Evolutionary conservation across 2,888 invertebrate species (phyloP).

Genomic region (Trachelus tabidus): DNA sequence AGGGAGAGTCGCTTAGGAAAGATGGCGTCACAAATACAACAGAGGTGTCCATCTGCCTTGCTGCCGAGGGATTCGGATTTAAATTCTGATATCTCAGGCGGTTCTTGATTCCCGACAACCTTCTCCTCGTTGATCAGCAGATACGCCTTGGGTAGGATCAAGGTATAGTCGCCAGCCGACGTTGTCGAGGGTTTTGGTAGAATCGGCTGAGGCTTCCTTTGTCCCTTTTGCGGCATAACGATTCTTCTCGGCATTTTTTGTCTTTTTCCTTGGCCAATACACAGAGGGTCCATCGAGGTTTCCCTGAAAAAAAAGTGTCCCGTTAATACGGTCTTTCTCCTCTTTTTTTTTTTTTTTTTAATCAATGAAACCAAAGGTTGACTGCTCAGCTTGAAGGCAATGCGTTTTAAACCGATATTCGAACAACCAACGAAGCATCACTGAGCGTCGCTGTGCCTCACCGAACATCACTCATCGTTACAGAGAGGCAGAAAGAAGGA

Average conservation of each 20-base stretch:
- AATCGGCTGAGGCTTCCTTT: conserved; percentile 8
- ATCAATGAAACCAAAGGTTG: background rate
- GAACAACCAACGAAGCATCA: background rate
- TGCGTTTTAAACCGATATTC: background rate
- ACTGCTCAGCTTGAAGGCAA: background rate
- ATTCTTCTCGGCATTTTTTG: background rate
- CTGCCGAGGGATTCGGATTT: no score
- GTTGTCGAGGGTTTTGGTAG: conserved; percentile 10
- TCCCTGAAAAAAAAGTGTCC: conserved; percentile 13
- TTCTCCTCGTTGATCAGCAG: background rate
- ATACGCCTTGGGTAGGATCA: conserved; percentile 5
- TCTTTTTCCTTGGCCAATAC: conserved; percentile 7
- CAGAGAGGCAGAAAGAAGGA: background rate
- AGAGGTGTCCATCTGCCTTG: background rate
- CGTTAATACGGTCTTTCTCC: background rate
- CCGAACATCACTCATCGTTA: background rate
- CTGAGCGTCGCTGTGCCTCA: background rate
- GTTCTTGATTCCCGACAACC: background rate
- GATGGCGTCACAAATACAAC: background rate
- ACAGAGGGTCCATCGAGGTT: conserved; percentile 12
- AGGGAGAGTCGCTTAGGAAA: background rate
- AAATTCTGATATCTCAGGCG: background rate
- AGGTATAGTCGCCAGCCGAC: background rate
- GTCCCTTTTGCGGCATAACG: background rate
- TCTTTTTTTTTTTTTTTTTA: background rate